A percentile compares a stretch with the other conserved stretches of the same genome.
Conservation (phyloP, 2,113 vertebrate genomes). For the Calcarius ornatus region DNA sequence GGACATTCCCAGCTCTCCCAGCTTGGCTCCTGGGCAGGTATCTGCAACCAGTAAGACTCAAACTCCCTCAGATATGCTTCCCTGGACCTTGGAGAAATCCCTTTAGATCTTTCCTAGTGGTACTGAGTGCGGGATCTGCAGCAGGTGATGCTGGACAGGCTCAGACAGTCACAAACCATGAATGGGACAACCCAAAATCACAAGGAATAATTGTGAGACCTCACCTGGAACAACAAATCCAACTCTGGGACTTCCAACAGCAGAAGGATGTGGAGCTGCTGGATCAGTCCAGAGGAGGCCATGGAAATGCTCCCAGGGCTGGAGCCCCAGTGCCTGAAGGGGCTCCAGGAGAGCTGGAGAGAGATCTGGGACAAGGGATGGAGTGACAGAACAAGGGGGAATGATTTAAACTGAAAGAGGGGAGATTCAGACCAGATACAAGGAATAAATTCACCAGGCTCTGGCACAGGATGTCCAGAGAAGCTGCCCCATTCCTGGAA, state of each 20-base stretch:
- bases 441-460: not conserved
- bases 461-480: not conserved
- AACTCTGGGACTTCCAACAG: not conserved
- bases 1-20: no score
- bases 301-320: not conserved
- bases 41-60: not conserved
- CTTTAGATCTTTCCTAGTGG: fast-evolving
- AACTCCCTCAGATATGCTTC: not conserved
- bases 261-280: not conserved
- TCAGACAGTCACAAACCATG: not conserved
- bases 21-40: not conserved
- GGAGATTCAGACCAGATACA: not conserved
- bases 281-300: not conserved
- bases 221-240: not conserved
- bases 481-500: not conserved
- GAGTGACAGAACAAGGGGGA: not conserved
- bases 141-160: not conserved
- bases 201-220: not conserved
- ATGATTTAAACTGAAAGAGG: not conserved
- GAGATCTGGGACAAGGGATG: no score
- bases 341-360: not conserved
- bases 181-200: not conserved
- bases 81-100: not conserved
- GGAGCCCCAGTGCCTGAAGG: not conserved
- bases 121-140: not conserved